phyloP scores from a whole-genome alignment of 2,888 invertebrate genomes.

The Dryocosmus kuriphilus region DNA sequence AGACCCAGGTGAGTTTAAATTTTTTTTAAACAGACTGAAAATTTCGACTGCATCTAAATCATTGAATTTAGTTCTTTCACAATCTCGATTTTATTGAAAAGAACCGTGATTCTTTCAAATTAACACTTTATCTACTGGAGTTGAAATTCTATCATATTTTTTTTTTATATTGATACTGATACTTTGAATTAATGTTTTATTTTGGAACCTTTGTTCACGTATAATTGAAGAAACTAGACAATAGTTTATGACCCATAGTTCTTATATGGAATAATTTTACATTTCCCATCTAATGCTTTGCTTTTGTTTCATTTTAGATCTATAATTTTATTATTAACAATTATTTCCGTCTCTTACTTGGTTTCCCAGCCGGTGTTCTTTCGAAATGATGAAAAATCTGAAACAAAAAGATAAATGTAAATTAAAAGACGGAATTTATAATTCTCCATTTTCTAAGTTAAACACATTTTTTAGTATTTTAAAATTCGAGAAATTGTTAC shows the following conservation, averaged over 20 bases:
- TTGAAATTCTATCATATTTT: too few relatives aligned
- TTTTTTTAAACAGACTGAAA: not conserved
- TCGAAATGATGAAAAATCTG: not conserved
- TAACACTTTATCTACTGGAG: too few relatives aligned
- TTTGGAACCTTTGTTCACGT: too few relatives aligned
- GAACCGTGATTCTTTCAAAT: too few relatives aligned
- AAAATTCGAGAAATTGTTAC: too few relatives aligned
- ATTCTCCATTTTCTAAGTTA: too few relatives aligned
- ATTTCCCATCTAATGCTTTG: not conserved
- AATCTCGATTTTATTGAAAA: not conserved
- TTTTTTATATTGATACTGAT: too few relatives aligned
- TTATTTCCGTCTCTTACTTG: not conserved
- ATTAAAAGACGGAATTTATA: not conserved
- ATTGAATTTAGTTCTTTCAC: not conserved
- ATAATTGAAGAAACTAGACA: too few relatives aligned
- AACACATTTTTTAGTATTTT: too few relatives aligned
- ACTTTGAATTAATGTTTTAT: too few relatives aligned
- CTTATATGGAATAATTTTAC: not conserved
- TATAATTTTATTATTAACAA: not conserved
- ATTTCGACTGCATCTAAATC: not conserved
- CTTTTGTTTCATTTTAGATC: not conserved
- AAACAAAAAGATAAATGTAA: not conserved
- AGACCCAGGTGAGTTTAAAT: conserved; percentile 49
- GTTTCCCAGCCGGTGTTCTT: not conserved
- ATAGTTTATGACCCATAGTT: too few relatives aligned